phyloP scores from a whole-genome alignment of 2,888 invertebrate genomes.

The Pyrrhia umbra region DNA sequence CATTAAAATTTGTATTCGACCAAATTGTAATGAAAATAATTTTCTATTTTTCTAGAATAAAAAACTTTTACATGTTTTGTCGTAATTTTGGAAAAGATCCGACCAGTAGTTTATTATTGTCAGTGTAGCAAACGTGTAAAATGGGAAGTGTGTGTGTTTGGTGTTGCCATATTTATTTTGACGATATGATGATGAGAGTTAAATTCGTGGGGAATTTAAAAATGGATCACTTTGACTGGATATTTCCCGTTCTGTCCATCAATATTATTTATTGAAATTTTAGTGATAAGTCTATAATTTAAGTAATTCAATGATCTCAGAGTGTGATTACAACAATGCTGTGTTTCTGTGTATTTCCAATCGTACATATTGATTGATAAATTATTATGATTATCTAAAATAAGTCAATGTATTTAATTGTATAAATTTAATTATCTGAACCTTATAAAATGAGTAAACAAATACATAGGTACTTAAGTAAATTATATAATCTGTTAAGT shows the following conservation, averaged over 20 bases:
- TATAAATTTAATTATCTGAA: conserved; percentile 6
- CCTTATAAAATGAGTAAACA: not conserved
- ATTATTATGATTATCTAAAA: conserved; percentile 10
- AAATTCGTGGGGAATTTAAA: not conserved
- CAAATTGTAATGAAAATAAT: conserved; percentile 67
- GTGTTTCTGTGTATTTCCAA: conserved; percentile 15
- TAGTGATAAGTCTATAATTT: conserved; percentile 25
- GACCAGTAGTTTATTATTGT: conserved; percentile 65
- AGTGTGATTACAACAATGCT: conserved; percentile 22
- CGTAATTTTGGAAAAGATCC: conserved; percentile 68
- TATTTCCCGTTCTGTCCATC: conserved; percentile 37
- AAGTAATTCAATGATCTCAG: conserved; percentile 40
- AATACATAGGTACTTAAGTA: not conserved
- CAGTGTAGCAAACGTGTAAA: conserved; percentile 62
- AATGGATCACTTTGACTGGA: conserved; percentile 20
- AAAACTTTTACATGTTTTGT: conserved; percentile 68
- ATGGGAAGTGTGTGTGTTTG: conserved; percentile 66
- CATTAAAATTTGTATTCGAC: conserved; percentile 58
- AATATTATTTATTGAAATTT: conserved; percentile 43
- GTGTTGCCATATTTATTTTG: conserved; percentile 58
- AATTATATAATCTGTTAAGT: conserved; percentile 3
- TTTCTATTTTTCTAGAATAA: conserved; percentile 80
- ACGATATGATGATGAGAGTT: not conserved
- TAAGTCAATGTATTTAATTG: conserved; percentile 38
- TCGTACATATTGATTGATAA: conserved; percentile 11